phyloP scores from a whole-genome alignment of 2,113 vertebrate species.

The Odontophorus gujanensis region DNA sequence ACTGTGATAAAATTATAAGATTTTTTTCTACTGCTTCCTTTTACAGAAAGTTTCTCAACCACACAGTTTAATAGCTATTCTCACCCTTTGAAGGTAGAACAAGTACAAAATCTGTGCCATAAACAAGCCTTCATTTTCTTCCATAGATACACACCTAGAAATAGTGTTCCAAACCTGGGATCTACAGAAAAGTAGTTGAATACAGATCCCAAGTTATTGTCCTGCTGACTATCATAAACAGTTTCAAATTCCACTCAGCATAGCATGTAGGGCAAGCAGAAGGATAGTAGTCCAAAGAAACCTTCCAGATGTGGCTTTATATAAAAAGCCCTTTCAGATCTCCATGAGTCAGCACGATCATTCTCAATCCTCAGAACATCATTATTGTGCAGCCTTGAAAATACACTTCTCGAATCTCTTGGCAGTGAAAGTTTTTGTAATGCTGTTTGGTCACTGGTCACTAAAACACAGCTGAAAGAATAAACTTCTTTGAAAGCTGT shows the following conservation, averaged over 20 bases:
- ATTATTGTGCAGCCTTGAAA: background rate
- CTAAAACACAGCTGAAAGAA: background rate
- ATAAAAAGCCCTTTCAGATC: background rate
- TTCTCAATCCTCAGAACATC: background rate
- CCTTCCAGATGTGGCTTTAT: rapidly evolving
- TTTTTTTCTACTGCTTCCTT: background rate
- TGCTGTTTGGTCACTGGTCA: background rate
- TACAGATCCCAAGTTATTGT: background rate
- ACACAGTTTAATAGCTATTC: rapidly evolving
- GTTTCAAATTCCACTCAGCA: background rate
- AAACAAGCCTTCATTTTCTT: background rate
- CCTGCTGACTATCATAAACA: background rate
- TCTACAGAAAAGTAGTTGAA: background rate
- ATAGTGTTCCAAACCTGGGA: background rate
- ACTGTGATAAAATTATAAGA: background rate
- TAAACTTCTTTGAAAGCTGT: background rate
- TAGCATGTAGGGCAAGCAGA: background rate
- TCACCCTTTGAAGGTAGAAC: background rate
- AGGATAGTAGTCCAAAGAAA: background rate
- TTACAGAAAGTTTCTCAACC: background rate
- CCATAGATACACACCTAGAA: background rate
- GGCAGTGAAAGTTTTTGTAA: background rate
- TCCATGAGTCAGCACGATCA: rapidly evolving
- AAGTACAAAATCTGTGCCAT: background rate
- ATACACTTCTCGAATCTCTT: background rate